Base-by-base conservation (phyloP, 2,113 vertebrate species). In the Syngnathus scovelli region DNA sequence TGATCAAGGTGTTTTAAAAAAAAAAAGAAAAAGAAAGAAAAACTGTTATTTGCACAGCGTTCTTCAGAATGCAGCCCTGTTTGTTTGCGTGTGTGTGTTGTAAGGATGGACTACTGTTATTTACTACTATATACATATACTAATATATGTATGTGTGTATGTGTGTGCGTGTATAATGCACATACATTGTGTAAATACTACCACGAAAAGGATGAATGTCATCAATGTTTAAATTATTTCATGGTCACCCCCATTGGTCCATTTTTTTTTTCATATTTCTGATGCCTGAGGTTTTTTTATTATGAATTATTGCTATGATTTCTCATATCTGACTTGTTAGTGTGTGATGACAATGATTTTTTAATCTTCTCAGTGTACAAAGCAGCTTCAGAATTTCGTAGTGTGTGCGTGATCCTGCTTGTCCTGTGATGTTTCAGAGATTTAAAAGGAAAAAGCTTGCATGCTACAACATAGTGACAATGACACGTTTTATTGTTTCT, bases 191-290 rank as follows among this genome's bases (percentile, higher is more conserved):
- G 87, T 86, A 86, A 46, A 85, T 83, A 82, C 48, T 79, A 77
- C 78, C 69, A 83, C 68, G 75, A 68, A 85, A 89, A 87, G 80
- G 79, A 79, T 86, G 83, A 82, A 85, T 86, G 77, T 89, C 82
- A 80, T 60, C 85, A 83, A 83, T 78, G 75, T 86, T 94, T 95
- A 94, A 95, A 83, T 89, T 85, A 89, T 89, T 89, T 83, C 72
- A 85, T 38, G 68, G 87, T 87, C 83, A 61, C 65, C 70, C 66
- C 83, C 15, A 4, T 0, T 13, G 8, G 0, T 23, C 3, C 8
- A 27, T 44, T 62, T 92, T 83, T 91, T 91, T 89, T 92, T 92
- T 94, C 89, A 71, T 93, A 88, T 87, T 90, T 92, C 92, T 92
- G 92, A 91, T 89, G 85, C 92, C 91, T 91, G 49, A n/a, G 90